Evolutionary conservation across 1,140 invertebrate genomes (phyloP), one percentile per base, ranked within the genome.

Genomic region (Parapsyche elsis): DNA sequence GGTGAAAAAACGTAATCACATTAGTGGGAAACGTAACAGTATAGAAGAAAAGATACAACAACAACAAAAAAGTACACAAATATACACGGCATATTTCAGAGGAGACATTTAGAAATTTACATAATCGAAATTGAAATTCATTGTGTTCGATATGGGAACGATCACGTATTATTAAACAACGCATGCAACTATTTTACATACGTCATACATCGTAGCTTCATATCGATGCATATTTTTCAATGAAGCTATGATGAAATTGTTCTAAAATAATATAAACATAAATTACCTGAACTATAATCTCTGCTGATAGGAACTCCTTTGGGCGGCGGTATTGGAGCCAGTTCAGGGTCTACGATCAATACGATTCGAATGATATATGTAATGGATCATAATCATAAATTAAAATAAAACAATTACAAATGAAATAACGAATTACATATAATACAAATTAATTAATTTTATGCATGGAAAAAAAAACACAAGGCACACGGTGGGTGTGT

Each of bases 261-360:
- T 1, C 30, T 38, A 38, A 1, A 38, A 38, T 38, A 38, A 7
- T 4, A 4, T 38, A 38, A 38, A 14, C 2, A 53, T 53, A 12
- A 53, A 88, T 90, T 91, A 90, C 91, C 91, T 91, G 90, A 89
- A 80, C 89, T 87, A 78, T 88, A 90, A 85, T 89, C 90, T 87
- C 88, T 90, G 89, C 89, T 88, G 86, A 88, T 88, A 84, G 90
- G 87, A 84, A 90, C 88, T 86, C 90, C 90, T 87, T 92, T 91
- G 84, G 90, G 91, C 71, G 92, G 92, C 83, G 92, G 92, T 85
- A 90, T 90, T 78, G 92, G 92, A 84, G 90, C 90, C 85, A 90
- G 90, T 87, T 91, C 90, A 86, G 90, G 90, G 86, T 92, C 92
- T 93, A 92, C 75, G 53, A 79, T 79, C 81, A 84, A 85, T 83